A percentile compares a stretch with the other conserved stretches of the same genome.
Evolutionary conservation across 2,113 vertebrate genomes (phyloP).

Genomic region (Callipepla californica): DNA sequence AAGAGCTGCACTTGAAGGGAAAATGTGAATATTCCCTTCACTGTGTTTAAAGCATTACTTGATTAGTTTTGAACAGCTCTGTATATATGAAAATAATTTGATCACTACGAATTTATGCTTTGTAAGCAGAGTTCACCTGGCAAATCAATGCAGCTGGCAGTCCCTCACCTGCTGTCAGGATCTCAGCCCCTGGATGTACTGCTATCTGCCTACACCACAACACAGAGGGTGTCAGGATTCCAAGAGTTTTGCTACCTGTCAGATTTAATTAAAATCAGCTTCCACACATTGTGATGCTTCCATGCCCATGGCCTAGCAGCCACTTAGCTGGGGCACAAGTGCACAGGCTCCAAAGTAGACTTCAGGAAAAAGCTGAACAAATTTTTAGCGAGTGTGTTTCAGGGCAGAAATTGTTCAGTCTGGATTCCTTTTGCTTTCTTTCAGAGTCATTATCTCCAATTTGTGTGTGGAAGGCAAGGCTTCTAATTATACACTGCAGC

Average conservation of each 20-base stretch:
- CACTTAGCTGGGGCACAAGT: background rate
- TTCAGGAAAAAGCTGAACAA: background rate
- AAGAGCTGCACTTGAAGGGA: background rate
- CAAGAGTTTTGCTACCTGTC: constrained; percentile 8
- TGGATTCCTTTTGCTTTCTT: constrained; percentile 45
- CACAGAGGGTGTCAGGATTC: background rate
- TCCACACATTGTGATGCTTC: background rate
- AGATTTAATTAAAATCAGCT: constrained; percentile 34
- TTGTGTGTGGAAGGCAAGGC: constrained; percentile 50
- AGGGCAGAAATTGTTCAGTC: constrained; percentile 29
- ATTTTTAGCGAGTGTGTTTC: constrained; percentile 8
- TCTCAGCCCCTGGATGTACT: background rate
- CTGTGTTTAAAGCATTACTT: background rate
- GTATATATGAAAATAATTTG: background rate
- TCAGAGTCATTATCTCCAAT: constrained; percentile 45
- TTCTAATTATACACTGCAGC: constrained; percentile 58
- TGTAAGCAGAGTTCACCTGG: background rate
- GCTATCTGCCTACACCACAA: background rate
- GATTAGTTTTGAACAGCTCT: background rate
- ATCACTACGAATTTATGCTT: background rate
- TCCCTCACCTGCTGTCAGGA: fast-evolving
- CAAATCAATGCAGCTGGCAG: background rate
- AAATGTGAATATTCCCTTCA: background rate
- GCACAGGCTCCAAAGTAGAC: background rate
- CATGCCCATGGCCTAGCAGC: background rate